A percentile compares a stretch with the other conserved stretches of the same genome.
phyloP scores from a whole-genome alignment of 2,113 vertebrate genomes.

The Neofelis nebulosa region DNA sequence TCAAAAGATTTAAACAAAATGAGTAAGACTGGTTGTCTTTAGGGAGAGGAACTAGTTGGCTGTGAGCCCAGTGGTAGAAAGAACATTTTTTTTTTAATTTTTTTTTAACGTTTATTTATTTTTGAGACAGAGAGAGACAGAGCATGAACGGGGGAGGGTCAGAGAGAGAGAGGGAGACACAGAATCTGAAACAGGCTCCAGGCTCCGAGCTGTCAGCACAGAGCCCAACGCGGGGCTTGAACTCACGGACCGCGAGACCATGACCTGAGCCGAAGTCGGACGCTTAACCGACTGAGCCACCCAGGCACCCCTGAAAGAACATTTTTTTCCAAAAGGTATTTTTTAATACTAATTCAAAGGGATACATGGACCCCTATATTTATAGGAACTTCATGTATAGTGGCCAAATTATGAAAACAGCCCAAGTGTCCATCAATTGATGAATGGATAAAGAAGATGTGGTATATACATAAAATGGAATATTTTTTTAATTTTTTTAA shows the following conservation, averaged over 20 bases:
- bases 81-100: neutral
- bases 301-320: too few species aligned
- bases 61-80: neutral
- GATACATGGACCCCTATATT: neutral
- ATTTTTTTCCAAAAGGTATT: neutral
- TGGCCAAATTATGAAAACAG: neutral
- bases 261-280: too few species aligned
- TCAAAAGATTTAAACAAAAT: slow-evolving; percentile 39
- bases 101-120: too few species aligned
- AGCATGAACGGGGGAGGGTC: too few species aligned
- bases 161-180: too few species aligned
- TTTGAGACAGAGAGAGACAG: too few species aligned
- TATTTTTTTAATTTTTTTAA: too few species aligned
- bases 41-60: neutral
- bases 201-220: too few species aligned
- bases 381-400: neutral
- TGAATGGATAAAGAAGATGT: neutral
- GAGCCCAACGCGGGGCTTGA: too few species aligned
- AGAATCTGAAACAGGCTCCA: too few species aligned
- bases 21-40: neutral
- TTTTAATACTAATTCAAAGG: neutral
- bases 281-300: too few species aligned
- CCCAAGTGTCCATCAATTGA: neutral
- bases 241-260: too few species aligned
- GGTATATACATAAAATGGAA: neutral